Base-by-base conservation (phyloP, 2,797 vertebrate species). In the Channallabes apus region DNA sequence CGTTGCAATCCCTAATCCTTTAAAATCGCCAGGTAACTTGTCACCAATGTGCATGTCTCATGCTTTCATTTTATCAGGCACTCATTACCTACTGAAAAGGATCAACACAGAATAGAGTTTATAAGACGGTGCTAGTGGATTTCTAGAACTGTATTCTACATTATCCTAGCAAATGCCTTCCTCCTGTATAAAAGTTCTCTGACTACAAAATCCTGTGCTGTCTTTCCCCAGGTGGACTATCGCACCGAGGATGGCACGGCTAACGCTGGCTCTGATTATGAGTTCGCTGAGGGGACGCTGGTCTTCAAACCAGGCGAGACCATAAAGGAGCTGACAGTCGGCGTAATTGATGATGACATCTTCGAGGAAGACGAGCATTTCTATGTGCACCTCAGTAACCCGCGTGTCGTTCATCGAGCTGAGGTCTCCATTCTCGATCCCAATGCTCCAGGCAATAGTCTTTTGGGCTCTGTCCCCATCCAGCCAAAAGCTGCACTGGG, bases 311-410 rank as follows among this genome's bases (percentile, higher is more conserved):
- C 96, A 0, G 96, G 96, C 0, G 96, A 97, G 93, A 94, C 93
- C 0, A 93, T 94, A 0, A 96, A 96, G 90, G 96, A 96, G 89
- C 91, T 97, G 81, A 94, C 95, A 0, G 95, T 97, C 0, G 96
- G 96, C 0, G 96, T 97, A 6, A 96, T 97, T 1, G 96, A 97
- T 4, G 96, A 97, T 1, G 96, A 97, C 90, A 96, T 97, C 81
- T 96, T 96, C 4, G 96, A 97, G 84, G 96, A 97, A 89, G 96
- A 97, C 15, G 96, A 97, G 91, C 95, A 97, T 88, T 97, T 97
- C 89, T 96, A 96, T 3, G 95, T 96, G 56, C 94, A 95, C 86
- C 94, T 97, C 41, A 96, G 94, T 86, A 96, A 97, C 86, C 95
- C 95, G 0, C 94, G 95, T 0, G 93, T 96, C 0, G 92, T 92